Evolutionary conservation across 2,888 invertebrate genomes (phyloP).

Genomic region (Hofmannophila pseudospretella): DNA sequence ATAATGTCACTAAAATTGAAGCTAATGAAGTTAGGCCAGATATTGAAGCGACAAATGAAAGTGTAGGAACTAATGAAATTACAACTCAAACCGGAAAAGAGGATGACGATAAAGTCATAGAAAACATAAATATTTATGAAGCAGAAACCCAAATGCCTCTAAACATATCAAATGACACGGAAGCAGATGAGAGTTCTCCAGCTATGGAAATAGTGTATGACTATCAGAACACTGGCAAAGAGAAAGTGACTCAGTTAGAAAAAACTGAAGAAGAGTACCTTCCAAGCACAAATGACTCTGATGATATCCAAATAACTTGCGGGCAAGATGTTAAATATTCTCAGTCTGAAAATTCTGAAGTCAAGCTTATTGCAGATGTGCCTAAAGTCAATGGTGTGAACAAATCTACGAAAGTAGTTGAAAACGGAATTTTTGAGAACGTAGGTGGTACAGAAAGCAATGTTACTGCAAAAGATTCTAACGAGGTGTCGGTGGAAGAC

Average conservation of each 20-base stretch:
- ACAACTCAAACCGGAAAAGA: too few relatives aligned
- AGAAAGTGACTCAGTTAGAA: constrained; percentile 41
- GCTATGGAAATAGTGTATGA: constrained; percentile 57
- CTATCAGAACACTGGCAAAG: constrained; percentile 32
- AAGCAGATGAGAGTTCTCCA: constrained; percentile 35
- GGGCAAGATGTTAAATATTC: constrained; percentile 48
- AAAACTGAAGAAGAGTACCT: constrained; percentile 54
- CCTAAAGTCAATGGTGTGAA: constrained; percentile 38
- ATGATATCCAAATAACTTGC: constrained; percentile 63
- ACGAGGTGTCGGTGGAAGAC: constrained; percentile 47
- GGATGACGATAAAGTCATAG: not conserved
- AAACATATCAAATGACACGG: constrained; percentile 35
- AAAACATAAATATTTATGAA: constrained; percentile 32
- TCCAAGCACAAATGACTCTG: constrained; percentile 59
- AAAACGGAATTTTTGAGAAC: constrained; percentile 20
- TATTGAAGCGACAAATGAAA: not conserved
- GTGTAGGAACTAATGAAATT: not conserved
- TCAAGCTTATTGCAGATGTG: constrained; percentile 15
- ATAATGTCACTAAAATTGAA: not conserved
- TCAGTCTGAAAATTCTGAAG: constrained; percentile 24
- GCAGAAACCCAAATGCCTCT: constrained; percentile 44
- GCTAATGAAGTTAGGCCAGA: not conserved
- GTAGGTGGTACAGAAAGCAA: constrained; percentile 8
- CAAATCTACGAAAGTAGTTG: constrained; percentile 19
- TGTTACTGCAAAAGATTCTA: constrained; percentile 22